Conservation (phyloP, 2,888 invertebrate genomes). For the Perizoma flavofasciatum region DNA sequence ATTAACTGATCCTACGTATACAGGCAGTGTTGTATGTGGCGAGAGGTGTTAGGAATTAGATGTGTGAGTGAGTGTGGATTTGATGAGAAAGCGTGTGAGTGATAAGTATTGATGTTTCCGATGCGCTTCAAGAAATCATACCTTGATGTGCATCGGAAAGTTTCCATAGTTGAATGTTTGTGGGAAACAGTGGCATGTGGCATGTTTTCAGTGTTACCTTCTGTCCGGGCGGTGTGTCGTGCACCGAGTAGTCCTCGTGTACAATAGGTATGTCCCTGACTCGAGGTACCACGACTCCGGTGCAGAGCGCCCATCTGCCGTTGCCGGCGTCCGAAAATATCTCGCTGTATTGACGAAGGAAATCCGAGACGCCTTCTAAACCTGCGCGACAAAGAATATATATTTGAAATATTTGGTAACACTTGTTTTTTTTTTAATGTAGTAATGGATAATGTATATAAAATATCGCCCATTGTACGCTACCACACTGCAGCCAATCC, state of each 20-base stretch:
- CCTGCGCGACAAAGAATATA: constrained; percentile 44
- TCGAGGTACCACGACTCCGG: constrained; percentile 57
- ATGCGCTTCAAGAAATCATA: too few relatives aligned
- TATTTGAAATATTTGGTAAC: background rate
- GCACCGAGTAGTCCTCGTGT: constrained; percentile 68
- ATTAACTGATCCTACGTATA: too few relatives aligned
- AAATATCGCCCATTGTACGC: too few relatives aligned
- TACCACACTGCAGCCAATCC: too few relatives aligned
- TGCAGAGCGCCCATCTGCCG: constrained; percentile 53
- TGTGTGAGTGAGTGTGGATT: too few relatives aligned
- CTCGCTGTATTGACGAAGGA: constrained; percentile 60
- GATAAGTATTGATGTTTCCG: too few relatives aligned
- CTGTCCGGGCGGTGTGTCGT: constrained; percentile 79
- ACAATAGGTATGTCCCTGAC: constrained; percentile 41
- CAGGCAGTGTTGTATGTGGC: too few relatives aligned
- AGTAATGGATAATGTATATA: too few relatives aligned
- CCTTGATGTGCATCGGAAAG: background rate
- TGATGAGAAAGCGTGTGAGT: too few relatives aligned
- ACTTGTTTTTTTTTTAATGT: too few relatives aligned
- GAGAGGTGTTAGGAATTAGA: too few relatives aligned
- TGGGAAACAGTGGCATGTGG: too few relatives aligned
- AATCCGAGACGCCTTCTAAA: constrained; percentile 56
- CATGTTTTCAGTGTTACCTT: constrained; percentile 54
- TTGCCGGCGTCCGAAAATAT: constrained; percentile 49
- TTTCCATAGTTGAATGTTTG: background rate